Conservation (phyloP, 2,797 vertebrate species). For the Eulemur albifrons region DNA sequence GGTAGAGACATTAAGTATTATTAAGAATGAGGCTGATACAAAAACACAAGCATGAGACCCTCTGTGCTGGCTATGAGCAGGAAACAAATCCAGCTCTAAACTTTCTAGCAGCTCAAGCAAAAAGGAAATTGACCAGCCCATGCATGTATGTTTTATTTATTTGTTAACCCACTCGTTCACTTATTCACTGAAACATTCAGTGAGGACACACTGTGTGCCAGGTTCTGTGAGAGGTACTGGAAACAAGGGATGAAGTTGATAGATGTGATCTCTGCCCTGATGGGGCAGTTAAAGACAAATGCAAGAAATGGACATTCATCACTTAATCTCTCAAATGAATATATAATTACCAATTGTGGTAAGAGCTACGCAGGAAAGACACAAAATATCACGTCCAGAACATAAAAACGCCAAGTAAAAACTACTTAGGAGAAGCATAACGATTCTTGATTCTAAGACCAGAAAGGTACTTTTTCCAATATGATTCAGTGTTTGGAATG, state of each 20-base stretch:
- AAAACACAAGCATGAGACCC: not conserved
- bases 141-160: not conserved
- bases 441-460: constrained; percentile 3
- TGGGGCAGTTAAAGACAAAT: not conserved
- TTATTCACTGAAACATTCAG: not conserved
- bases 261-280: not conserved
- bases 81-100: constrained; percentile 7
- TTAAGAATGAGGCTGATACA: not conserved
- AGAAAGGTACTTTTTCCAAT: not conserved
- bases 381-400: not conserved
- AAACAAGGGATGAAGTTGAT: not conserved
- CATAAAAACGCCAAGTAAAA: not conserved
- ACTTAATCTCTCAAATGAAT: not conserved
- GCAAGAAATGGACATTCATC: not conserved
- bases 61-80: not conserved
- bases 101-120: not conserved
- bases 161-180: not conserved
- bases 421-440: not conserved
- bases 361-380: not conserved
- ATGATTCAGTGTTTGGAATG: not conserved
- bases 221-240: not conserved
- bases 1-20: not conserved
- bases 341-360: too few relatives aligned
- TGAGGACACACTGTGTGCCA: not conserved
- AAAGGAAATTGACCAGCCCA: not conserved